phyloP scores from a whole-genome alignment of 2,113 vertebrate genomes.

The Rhineura floridana region DNA sequence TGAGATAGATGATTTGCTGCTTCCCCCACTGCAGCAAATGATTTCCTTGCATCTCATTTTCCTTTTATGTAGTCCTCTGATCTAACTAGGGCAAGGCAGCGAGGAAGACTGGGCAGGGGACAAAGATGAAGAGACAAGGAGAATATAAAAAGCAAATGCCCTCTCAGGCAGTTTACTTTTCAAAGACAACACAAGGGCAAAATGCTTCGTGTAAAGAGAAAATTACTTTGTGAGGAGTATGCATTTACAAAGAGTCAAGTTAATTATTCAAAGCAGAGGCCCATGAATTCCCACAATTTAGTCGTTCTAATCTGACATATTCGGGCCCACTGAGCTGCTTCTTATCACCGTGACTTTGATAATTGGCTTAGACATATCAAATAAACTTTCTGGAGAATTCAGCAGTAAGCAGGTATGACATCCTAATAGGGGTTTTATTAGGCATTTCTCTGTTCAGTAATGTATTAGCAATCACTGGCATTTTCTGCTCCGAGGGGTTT shows the following conservation, averaged over 20 bases:
- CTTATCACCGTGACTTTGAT: slow-evolving; percentile 87
- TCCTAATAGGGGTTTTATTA: slow-evolving; percentile 90
- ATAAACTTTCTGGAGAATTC: slow-evolving; percentile 89
- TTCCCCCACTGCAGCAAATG: slow-evolving; percentile 7
- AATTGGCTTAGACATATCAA: slow-evolving; percentile 89
- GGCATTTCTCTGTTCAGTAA: slow-evolving; percentile 79
- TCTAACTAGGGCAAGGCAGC: slow-evolving; percentile 26
- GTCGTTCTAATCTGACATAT: slow-evolving; percentile 81
- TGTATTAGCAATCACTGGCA: slow-evolving; percentile 88
- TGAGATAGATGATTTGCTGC: background rate
- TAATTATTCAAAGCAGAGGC: slow-evolving; percentile 87
- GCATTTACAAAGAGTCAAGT: slow-evolving; percentile 79
- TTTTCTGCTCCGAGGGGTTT: slow-evolving; percentile 85
- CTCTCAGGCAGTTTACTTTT: slow-evolving; percentile 75
- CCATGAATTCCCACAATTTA: slow-evolving; percentile 83
- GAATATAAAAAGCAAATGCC: slow-evolving; percentile 55
- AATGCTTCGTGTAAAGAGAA: slow-evolving; percentile 77
- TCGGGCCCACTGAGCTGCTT: slow-evolving; percentile 80
- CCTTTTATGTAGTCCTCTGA: background rate
- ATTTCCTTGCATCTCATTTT: background rate
- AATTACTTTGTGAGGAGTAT: slow-evolving; percentile 78
- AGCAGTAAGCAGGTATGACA: slow-evolving; percentile 90
- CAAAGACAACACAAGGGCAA: slow-evolving; percentile 86
- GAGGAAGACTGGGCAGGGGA: slow-evolving; percentile 1
- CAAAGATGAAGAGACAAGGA: slow-evolving; percentile 42